Evolutionary conservation across 53 echinoderm and acorn worm genomes (phyloP).

Genomic region (Zoroaster sp.): DNA sequence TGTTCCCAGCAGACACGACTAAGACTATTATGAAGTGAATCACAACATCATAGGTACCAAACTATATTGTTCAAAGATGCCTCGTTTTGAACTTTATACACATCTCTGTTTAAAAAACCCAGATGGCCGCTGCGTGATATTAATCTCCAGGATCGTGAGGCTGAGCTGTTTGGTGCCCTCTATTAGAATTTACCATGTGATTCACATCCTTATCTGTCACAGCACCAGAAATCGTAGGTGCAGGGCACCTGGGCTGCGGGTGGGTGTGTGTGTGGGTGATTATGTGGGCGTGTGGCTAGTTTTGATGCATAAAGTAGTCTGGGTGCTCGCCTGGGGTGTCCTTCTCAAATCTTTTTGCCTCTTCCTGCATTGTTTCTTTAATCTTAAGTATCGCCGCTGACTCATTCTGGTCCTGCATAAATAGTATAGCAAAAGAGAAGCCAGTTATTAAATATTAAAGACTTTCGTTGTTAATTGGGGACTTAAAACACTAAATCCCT

Average conservation of each 20-base stretch:
- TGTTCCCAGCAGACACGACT: too few species aligned
- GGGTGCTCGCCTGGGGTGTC: constrained; percentile 89
- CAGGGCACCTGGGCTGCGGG: constrained; percentile 10
- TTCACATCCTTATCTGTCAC: neutral
- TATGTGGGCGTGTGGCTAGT: constrained; percentile 38
- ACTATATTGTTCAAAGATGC: neutral
- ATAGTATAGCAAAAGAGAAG: too few species aligned
- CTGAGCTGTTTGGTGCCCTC: neutral
- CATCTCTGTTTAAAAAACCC: neutral
- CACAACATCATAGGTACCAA: too few species aligned
- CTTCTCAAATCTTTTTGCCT: constrained; percentile 98
- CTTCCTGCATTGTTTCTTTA: constrained; percentile 99
- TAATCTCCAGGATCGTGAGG: neutral
- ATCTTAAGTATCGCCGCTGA: constrained; percentile 99
- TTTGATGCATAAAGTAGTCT: constrained; percentile 99
- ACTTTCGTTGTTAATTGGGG: too few species aligned
- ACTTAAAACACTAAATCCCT: too few species aligned
- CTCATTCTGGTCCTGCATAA: constrained; percentile 91
- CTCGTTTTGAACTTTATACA: neutral
- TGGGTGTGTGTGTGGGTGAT: constrained; percentile 15
- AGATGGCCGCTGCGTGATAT: neutral
- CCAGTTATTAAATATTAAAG: too few species aligned
- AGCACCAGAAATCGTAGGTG: constrained; percentile 17
- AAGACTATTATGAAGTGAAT: too few species aligned
- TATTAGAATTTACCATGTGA: constrained; percentile 48